A percentile compares a stretch with the other conserved stretches of the same genome.
Evolutionary conservation across 2,113 vertebrate species (phyloP).

Genomic region (Peromyscus polionotus): DNA sequence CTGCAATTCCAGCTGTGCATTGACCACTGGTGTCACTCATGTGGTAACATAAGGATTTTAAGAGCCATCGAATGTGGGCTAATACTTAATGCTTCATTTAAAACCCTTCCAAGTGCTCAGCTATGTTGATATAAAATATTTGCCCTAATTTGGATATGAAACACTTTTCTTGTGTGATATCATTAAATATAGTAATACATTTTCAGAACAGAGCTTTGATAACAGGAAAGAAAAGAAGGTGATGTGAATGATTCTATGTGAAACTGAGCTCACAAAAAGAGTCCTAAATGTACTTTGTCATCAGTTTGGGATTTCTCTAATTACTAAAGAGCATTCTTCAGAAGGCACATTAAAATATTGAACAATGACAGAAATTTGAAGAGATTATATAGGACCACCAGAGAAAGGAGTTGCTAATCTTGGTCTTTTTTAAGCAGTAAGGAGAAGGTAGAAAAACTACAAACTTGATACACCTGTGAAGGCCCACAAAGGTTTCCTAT

Average conservation of each 20-base stretch:
- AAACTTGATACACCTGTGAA: neutral
- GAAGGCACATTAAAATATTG: neutral
- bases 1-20: neutral
- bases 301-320: neutral
- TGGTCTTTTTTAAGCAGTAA: neutral
- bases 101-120: neutral
- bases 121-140: neutral
- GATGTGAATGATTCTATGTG: neutral
- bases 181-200: neutral
- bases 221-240: neutral
- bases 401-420: neutral
- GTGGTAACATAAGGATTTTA: neutral
- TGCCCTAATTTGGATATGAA: conserved; percentile 29
- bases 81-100: neutral
- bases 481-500: no score
- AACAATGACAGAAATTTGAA: neutral
- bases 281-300: neutral
- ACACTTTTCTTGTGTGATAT: neutral
- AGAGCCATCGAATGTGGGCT: neutral
- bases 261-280: neutral
- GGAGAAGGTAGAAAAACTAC: neutral
- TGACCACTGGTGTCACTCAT: neutral
- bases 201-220: neutral
- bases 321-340: neutral
- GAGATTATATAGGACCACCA: neutral